phyloP scores from a whole-genome alignment of 2,888 invertebrate genomes.

The Agrochola lychnidis region DNA sequence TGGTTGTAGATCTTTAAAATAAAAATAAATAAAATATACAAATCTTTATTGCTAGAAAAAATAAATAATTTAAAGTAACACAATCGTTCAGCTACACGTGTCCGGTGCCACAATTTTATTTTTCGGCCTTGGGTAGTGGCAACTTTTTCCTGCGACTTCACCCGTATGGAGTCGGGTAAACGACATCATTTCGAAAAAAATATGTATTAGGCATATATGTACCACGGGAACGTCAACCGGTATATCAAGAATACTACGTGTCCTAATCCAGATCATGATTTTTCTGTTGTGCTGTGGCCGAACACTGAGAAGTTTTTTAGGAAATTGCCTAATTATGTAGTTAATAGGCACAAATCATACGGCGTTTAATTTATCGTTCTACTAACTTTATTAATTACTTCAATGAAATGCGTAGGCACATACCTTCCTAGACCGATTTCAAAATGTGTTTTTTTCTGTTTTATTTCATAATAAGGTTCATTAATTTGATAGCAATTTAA shows the following conservation, averaged over 20 bases:
- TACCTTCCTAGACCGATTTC: background rate
- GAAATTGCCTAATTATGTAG: too few species aligned
- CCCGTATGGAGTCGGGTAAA: background rate
- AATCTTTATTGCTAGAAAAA: too few species aligned
- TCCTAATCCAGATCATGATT: background rate
- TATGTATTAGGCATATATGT: too few species aligned
- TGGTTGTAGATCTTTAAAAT: too few species aligned
- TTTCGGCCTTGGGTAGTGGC: too few species aligned
- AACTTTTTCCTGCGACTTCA: background rate
- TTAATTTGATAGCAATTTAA: constrained; percentile 3
- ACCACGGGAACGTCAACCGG: background rate
- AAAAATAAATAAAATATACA: too few species aligned
- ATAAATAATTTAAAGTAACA: too few species aligned
- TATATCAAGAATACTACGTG: background rate
- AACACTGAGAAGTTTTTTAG: background rate
- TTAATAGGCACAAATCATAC: background rate
- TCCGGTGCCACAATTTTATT: background rate
- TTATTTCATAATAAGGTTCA: background rate
- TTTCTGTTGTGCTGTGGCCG: too few species aligned
- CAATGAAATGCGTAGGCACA: background rate
- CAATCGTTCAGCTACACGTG: background rate
- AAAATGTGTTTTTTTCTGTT: background rate
- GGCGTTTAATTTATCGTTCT: background rate
- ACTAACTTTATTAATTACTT: background rate
- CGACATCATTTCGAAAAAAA: background rate